Base-by-base conservation (phyloP, 2,797 vertebrate species). In the Acipenser transmontanus region DNA sequence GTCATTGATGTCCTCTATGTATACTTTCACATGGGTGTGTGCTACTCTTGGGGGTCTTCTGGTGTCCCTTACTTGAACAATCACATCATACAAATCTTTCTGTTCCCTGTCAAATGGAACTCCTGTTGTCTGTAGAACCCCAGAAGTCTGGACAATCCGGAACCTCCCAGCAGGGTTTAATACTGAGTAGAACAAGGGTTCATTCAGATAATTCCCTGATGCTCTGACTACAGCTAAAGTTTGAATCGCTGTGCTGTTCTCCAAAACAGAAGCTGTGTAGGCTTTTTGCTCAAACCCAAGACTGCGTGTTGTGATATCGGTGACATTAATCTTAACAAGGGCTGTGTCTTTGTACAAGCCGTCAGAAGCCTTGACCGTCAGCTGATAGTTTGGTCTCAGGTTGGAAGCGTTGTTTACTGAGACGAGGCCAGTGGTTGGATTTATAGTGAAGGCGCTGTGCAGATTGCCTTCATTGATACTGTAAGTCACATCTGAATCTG, bases 1-100 rank as follows among this genome's bases (percentile, higher is more conserved):
- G 83, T 99, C 97, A 67, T 99, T 99, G 68, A 90, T 74, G 63
- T 99, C 97, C 7, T 95, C 91, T 67, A 99, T 80, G 7, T 88
- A 93, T 71, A 99, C 83, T 69, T 85, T 93, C 65, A 98, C 88
- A n/a, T 82, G 80, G 64, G 92, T 81, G 51, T 90, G 91, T 17
- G 93, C 93, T 9, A 91, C 87, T 52, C 94, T 85, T 0, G 87
- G 84, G 6, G 95, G 95, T 7, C 73, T 81, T 71, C 93, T 89
- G 12, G 70, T 77, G 77, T 99, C 96, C 70, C 89, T 87, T 49
- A 95, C 88, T 78, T 94, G 92, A 65, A 98, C 92, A 20, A 89
- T 84, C 4, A 98, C 66, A 1, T 93, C 84, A 0, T 95, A 91
- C 65, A 81, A 11, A 1, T 93, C 91, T 69, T 86, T 88, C 62